Evolutionary conservation across 2,888 invertebrate genomes (phyloP).

Genomic region (Autographa gamma): DNA sequence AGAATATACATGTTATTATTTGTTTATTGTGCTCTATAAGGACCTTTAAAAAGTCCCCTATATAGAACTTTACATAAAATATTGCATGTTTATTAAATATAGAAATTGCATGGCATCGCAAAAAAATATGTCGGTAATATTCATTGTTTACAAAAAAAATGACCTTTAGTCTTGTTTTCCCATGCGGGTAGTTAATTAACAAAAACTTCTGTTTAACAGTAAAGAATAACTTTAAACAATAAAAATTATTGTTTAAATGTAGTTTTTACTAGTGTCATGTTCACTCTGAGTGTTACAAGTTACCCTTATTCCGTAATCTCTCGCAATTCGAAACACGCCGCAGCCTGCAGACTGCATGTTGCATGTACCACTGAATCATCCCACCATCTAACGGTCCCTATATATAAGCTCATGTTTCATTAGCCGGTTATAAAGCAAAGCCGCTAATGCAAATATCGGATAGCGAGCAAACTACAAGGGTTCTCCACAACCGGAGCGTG

Average conservation of each 20-base stretch:
- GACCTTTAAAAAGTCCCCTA: no score
- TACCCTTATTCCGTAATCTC: conserved; percentile 4
- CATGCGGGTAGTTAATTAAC: not conserved
- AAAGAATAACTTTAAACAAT: not conserved
- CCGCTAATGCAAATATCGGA: conserved; percentile 77
- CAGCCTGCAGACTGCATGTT: conserved; percentile 1
- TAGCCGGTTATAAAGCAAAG: conserved; percentile 61
- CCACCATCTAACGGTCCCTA: conserved; percentile 51
- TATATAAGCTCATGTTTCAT: conserved; percentile 52
- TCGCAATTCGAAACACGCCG: not conserved
- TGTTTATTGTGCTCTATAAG: no score
- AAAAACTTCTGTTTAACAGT: not conserved
- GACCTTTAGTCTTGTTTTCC: no score
- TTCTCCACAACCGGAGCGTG: conserved; percentile 47
- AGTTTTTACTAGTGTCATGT: not conserved
- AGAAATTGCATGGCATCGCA: no score
- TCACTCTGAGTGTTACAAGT: not conserved
- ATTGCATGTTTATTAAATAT: no score
- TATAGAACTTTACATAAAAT: no score
- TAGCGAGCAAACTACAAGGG: conserved; percentile 54
- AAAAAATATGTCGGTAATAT: not conserved
- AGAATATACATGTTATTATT: not conserved
- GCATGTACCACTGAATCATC: conserved; percentile 4
- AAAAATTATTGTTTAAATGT: not conserved
- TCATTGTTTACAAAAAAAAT: not conserved